Conservation (phyloP, 1,140 invertebrate genomes). For the Nephila pilipes region DNA sequence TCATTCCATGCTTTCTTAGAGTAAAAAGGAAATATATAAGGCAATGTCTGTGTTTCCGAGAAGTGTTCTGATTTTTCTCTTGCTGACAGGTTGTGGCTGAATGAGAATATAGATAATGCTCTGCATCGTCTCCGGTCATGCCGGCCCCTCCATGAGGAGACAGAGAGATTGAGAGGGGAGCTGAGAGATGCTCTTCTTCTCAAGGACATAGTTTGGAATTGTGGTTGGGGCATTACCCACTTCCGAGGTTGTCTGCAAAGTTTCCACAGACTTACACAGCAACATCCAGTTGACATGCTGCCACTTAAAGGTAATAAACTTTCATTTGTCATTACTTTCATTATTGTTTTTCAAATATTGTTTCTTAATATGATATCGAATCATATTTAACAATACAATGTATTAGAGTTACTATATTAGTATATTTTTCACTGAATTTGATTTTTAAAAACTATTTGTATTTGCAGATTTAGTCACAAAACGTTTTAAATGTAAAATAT, state of each 20-base stretch:
- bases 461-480: no score
- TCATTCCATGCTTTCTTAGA: no score
- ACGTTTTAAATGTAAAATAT: no score
- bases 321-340: no score
- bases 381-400: no score
- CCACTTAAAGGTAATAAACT: slow-evolving; percentile 80
- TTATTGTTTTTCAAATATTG: no score
- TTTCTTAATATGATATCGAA: no score
- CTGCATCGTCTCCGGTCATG: slow-evolving; percentile 84
- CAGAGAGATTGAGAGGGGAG: slow-evolving; percentile 84
- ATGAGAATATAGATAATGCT: slow-evolving; percentile 85
- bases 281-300: slow-evolving; percentile 87
- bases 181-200: slow-evolving; percentile 82
- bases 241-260: slow-evolving; percentile 91
- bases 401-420: no score
- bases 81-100: slow-evolving; percentile 84
- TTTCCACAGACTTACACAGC: slow-evolving; percentile 84
- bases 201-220: slow-evolving; percentile 87
- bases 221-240: slow-evolving; percentile 93
- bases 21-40: no score
- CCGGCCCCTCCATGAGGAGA: slow-evolving; percentile 86
- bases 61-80: not conserved
- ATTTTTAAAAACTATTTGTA: no score
- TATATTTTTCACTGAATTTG: no score
- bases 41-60: no score